Evolutionary conservation across 2,797 vertebrate species (phyloP).

Genomic region (Crotalus adamanteus): DNA sequence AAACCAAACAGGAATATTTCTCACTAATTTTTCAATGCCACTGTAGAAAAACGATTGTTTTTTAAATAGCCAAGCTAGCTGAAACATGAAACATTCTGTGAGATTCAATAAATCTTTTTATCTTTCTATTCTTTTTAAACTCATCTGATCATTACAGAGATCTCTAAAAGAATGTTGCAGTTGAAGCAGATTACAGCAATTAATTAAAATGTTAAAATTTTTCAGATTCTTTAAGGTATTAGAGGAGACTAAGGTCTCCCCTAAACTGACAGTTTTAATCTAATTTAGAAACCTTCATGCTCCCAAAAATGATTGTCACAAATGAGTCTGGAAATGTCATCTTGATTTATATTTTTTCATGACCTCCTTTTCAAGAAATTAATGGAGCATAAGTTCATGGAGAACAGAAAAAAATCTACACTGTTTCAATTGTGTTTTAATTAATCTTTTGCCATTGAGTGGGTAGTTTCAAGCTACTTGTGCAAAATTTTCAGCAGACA

Average conservation of each 20-base stretch:
- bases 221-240: neutral
- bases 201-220: conserved; percentile 23
- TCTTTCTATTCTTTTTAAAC: conserved; percentile 44
- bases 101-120: conserved; percentile 36
- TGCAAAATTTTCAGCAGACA: neutral
- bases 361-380: conserved; percentile 1
- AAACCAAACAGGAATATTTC: neutral
- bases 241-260: neutral
- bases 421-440: neutral
- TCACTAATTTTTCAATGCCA: neutral
- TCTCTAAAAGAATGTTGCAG: conserved; percentile 9
- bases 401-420: neutral
- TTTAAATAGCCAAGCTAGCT: conserved; percentile 1
- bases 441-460: neutral
- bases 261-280: conserved; percentile 34
- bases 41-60: neutral
- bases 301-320: neutral
- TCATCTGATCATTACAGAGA: conserved; percentile 20
- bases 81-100: conserved; percentile 25
- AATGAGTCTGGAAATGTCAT: conserved; percentile 32
- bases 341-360: conserved; percentile 13
- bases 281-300: conserved; percentile 10
- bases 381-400: neutral
- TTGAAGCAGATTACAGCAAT: conserved; percentile 15
- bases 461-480: neutral